Percentiles rank a stretch among this genome's conserved stretches.
Conservation (phyloP, 2,888 invertebrate genomes). For the Acanthosepion esculentum region DNA sequence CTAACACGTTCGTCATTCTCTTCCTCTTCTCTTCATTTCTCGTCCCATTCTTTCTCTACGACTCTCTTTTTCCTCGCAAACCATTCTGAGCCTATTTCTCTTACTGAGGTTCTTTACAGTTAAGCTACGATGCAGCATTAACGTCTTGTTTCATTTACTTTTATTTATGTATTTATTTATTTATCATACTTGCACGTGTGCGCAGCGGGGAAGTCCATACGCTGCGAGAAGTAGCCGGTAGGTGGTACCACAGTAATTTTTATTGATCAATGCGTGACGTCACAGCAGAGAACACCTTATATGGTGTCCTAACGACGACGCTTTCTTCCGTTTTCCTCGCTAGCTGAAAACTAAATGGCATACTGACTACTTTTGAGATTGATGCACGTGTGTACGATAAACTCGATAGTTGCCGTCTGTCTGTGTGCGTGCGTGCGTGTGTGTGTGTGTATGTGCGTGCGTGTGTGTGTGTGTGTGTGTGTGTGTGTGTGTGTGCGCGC, state of each 20-base stretch:
- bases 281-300: not conserved
- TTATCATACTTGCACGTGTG: not conserved
- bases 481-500: not conserved
- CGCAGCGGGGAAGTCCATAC: not conserved
- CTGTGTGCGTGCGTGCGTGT: not conserved
- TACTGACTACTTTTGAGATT: not conserved
- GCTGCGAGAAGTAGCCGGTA: not conserved
- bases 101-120: too few species aligned
- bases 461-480: not conserved
- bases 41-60: too few species aligned
- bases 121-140: too few species aligned
- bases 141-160: too few species aligned
- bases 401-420: not conserved
- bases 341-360: not conserved
- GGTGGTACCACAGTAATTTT: not conserved
- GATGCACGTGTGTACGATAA: not conserved
- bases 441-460: not conserved
- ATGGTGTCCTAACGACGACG: not conserved
- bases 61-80: too few species aligned
- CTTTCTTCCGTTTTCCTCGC: not conserved
- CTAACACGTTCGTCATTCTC: too few species aligned
- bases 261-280: not conserved
- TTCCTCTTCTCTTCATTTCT: too few species aligned
- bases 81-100: too few species aligned
- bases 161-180: not conserved